Conservation (phyloP, 2,113 vertebrate species). For the Pardalotus punctatus region DNA sequence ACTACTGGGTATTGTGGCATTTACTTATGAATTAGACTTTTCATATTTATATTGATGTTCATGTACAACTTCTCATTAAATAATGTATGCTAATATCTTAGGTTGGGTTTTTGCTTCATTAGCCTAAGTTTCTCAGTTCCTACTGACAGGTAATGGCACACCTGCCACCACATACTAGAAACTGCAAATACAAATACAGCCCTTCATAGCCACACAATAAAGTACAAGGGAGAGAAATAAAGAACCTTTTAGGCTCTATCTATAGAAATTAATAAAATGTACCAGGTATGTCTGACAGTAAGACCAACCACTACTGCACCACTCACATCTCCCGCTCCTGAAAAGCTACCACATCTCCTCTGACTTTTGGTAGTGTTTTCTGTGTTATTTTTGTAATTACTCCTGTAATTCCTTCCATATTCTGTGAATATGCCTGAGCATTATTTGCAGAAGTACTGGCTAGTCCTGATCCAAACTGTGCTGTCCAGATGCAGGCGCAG, state of each 20-base stretch:
- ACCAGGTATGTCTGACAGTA: background rate
- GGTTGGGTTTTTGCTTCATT: background rate
- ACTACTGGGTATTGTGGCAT: background rate
- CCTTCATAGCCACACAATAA: background rate
- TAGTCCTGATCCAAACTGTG: background rate
- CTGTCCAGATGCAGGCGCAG: background rate
- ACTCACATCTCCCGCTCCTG: background rate
- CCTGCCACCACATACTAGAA: background rate
- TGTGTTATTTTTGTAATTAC: background rate
- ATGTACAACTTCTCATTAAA: background rate
- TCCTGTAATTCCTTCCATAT: background rate
- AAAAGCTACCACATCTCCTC: background rate
- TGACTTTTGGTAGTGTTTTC: background rate
- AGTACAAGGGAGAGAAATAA: background rate
- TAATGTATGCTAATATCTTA: background rate
- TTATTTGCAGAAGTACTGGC: background rate
- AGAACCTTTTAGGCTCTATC: background rate
- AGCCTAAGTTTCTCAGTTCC: background rate
- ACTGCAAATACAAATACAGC: background rate
- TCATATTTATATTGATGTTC: background rate
- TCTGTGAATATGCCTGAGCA: background rate
- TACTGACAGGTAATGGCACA: background rate
- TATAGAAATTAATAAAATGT: background rate
- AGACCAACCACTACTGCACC: background rate
- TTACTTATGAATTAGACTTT: background rate